phyloP scores from a whole-genome alignment of 2,113 vertebrate species.

The Brachyhypopomus occidentalis region DNA sequence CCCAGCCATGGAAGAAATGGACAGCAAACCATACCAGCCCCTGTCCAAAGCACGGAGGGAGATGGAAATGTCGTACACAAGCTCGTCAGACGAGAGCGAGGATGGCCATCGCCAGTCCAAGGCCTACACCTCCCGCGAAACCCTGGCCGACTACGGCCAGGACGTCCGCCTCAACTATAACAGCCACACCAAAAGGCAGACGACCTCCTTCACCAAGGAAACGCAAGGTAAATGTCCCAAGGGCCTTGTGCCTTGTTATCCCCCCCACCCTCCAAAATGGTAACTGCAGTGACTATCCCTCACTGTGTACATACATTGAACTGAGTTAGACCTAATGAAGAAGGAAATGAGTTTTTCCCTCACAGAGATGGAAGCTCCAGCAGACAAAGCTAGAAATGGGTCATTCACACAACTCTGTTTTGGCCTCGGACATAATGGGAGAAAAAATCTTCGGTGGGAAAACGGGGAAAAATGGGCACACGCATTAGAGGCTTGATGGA shows the following conservation, averaged over 20 bases:
- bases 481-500: conserved; percentile 68
- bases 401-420: conserved; percentile 67
- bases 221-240: conserved; percentile 79
- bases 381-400: conserved; percentile 72
- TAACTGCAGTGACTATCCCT: conserved; percentile 63
- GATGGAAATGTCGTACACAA: conserved; percentile 94
- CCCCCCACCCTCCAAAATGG: not conserved
- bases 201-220: conserved; percentile 81
- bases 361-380: conserved; percentile 67
- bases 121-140: conserved; percentile 92
- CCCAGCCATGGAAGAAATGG: conserved; percentile 93
- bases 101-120: conserved; percentile 88
- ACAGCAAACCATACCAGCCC: conserved; percentile 96
- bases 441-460: conserved; percentile 61
- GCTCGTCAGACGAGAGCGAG: conserved; percentile 95
- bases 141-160: conserved; percentile 89
- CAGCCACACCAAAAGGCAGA: conserved; percentile 86
- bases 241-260: too few species aligned
- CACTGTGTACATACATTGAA: conserved; percentile 69
- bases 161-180: conserved; percentile 90
- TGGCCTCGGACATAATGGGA: conserved; percentile 68
- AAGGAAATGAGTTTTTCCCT: conserved; percentile 71
- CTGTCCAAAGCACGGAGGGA: conserved; percentile 93
- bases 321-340: conserved; percentile 70
- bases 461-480: conserved; percentile 67